Evolutionary conservation across 2,797 vertebrate genomes (phyloP).

Genomic region (Craterocephalus amniculus): DNA sequence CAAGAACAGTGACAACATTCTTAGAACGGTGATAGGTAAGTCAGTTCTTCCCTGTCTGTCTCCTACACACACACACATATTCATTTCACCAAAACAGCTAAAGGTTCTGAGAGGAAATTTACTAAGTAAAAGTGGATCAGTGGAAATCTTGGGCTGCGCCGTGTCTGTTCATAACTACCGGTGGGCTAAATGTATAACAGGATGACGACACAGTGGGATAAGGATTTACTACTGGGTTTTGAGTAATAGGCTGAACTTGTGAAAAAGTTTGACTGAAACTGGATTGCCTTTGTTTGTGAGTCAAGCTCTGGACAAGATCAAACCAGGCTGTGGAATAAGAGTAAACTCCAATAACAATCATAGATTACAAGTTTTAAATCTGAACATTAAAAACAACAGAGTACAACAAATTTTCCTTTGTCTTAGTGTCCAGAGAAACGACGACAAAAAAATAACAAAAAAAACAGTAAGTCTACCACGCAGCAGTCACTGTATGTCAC

Average conservation of each 20-base stretch:
- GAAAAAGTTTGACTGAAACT: constrained; percentile 12
- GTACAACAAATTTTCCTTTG: constrained; percentile 54
- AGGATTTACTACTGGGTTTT: constrained; percentile 15
- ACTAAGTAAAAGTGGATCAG: constrained; percentile 30
- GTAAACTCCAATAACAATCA: constrained; percentile 30
- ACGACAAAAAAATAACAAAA: background rate
- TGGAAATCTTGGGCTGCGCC: constrained; percentile 30
- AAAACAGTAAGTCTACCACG: constrained; percentile 1
- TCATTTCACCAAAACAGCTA: constrained; percentile 19
- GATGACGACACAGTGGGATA: constrained; percentile 14
- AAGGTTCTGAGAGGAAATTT: constrained; percentile 21
- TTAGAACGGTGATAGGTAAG: constrained; percentile 26
- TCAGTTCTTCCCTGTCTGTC: background rate
- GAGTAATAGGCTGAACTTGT: background rate
- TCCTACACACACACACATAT: constrained; percentile 11
- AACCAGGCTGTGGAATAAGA: constrained; percentile 47
- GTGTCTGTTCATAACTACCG: constrained; percentile 39
- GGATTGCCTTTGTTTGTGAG: constrained; percentile 22
- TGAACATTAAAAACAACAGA: constrained; percentile 47
- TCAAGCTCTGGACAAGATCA: constrained; percentile 30
- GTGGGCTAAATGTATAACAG: constrained; percentile 32
- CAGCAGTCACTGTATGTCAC: constrained; percentile 19
- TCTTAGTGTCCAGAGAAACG: constrained; percentile 34
- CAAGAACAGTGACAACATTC: constrained; percentile 37
- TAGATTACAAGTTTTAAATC: constrained; percentile 40